Conservation (phyloP, 2,113 vertebrate species). For the Pipa parva region DNA sequence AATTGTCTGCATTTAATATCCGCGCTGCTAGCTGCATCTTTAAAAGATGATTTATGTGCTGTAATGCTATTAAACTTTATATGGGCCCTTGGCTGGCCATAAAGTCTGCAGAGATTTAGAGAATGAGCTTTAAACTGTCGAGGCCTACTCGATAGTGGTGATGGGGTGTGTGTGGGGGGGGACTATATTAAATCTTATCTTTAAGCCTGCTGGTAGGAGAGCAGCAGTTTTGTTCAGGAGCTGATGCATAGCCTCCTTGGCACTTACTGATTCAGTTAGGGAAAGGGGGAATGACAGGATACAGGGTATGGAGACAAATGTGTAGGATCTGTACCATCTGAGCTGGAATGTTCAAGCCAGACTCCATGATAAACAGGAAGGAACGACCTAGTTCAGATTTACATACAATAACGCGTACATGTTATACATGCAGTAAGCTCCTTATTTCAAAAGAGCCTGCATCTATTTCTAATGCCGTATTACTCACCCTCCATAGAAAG, state of each 20-base stretch:
- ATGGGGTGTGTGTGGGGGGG: constrained; percentile 73
- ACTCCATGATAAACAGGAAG: too few relatives aligned
- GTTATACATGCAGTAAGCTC: too few relatives aligned
- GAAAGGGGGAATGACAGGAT: constrained; percentile 43
- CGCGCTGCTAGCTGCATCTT: constrained; percentile 85
- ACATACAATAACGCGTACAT: too few relatives aligned
- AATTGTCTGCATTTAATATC: constrained; percentile 96
- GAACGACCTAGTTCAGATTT: too few relatives aligned
- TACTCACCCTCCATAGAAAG: background rate
- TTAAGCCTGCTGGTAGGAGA: constrained; percentile 84
- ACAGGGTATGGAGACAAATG: too few relatives aligned
- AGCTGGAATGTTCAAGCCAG: too few relatives aligned
- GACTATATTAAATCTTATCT: constrained; percentile 83
- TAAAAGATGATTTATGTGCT: constrained; percentile 99
- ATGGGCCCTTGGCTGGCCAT: constrained; percentile 85
- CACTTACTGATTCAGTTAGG: constrained; percentile 49
- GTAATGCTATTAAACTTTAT: constrained; percentile 90
- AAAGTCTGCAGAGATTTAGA: constrained; percentile 89
- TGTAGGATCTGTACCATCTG: too few relatives aligned
- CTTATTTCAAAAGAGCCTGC: too few relatives aligned
- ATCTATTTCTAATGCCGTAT: too few relatives aligned
- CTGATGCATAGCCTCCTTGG: constrained; percentile 78
- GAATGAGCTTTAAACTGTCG: constrained; percentile 94
- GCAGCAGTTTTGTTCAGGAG: constrained; percentile 78
- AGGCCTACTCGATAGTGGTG: constrained; percentile 75